A percentile compares a stretch with the other conserved stretches of the same genome.
phyloP scores from a whole-genome alignment of 2,113 vertebrate species.

The Apaloderma vittatum region DNA sequence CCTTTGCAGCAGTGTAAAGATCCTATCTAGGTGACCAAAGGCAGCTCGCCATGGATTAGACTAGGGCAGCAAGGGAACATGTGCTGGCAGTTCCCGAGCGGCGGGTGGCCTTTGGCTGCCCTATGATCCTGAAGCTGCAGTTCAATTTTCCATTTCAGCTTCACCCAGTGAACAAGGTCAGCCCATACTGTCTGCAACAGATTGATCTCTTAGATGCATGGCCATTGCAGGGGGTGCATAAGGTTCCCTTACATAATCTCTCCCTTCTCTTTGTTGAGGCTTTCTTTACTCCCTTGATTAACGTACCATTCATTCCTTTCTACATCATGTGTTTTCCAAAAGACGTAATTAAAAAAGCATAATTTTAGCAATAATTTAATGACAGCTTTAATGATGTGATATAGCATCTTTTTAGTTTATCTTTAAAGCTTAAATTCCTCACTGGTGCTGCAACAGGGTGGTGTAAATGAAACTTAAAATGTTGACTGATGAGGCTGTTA shows the following conservation, averaged over 20 bases:
- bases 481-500: background rate
- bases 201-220: background rate
- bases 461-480: constrained; percentile 26
- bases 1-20: background rate
- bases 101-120: background rate
- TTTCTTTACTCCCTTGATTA: background rate
- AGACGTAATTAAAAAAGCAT: background rate
- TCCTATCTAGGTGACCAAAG: background rate
- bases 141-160: constrained; percentile 56
- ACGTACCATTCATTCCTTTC: background rate
- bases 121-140: background rate
- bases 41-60: background rate
- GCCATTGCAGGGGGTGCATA: background rate
- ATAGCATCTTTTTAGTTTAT: background rate
- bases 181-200: background rate
- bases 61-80: background rate
- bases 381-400: background rate
- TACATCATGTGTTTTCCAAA: background rate
- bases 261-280: background rate
- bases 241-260: background rate
- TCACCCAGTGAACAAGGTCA: constrained; percentile 38
- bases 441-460: background rate
- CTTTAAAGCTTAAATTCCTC: constrained; percentile 37
- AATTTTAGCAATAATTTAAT: background rate
- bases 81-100: background rate